phyloP scores from a whole-genome alignment of 2,888 invertebrate species.

The Tetranychus truncatus region DNA sequence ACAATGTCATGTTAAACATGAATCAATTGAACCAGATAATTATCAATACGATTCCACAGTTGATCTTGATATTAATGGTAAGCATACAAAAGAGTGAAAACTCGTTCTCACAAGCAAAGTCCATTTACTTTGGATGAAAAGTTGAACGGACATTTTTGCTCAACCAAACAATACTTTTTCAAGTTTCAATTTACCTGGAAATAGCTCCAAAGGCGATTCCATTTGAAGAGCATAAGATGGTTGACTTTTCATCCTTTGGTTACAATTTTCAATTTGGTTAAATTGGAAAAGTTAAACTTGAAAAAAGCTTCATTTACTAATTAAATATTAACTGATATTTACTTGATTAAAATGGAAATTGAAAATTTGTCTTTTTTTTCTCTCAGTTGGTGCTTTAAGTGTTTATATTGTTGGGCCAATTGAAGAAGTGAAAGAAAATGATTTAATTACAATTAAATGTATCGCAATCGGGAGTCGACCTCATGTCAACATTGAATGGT shows the following conservation, averaged over 20 bases:
- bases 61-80: slow-evolving; percentile 25
- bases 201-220: no score
- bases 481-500: slow-evolving; percentile 27
- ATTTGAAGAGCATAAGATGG: no score
- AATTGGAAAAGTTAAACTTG: no score
- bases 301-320: no score
- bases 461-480: slow-evolving; percentile 27
- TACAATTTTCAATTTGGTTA: no score
- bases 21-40: slow-evolving; percentile 37
- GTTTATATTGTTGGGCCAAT: slow-evolving; percentile 24
- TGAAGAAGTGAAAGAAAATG: slow-evolving; percentile 23
- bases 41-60: slow-evolving; percentile 19
- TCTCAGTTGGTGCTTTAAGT: slow-evolving; percentile 18
- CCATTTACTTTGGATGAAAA: no score
- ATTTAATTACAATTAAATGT: slow-evolving; percentile 24
- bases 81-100: not conserved
- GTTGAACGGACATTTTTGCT: no score
- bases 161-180: no score
- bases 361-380: not conserved
- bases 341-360: not conserved
- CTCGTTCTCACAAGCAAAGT: no score
- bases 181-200: no score
- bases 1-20: slow-evolving; percentile 50
- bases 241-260: no score
- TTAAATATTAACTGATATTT: not conserved